Conservation (phyloP, 2,888 invertebrate species). For the Pollenia labialis region DNA sequence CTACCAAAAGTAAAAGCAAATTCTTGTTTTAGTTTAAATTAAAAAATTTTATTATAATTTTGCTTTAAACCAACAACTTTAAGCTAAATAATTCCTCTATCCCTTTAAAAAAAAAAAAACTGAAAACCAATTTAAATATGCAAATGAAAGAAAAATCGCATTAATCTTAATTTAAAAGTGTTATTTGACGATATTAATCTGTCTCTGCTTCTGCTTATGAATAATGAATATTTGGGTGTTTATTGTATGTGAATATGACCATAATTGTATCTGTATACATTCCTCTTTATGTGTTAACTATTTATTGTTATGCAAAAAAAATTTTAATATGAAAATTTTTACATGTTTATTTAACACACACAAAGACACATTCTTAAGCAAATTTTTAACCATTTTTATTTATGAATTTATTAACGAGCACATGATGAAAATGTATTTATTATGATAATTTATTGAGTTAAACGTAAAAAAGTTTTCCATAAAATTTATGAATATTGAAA, state of each 20-base stretch:
- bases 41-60: neutral
- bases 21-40: too few species aligned
- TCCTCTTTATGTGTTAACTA: slow-evolving; percentile 2
- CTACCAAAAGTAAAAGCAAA: too few species aligned
- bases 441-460: slow-evolving; percentile 16
- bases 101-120: neutral
- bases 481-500: neutral
- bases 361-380: neutral
- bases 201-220: neutral
- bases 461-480: neutral
- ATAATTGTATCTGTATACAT: neutral
- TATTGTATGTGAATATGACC: slow-evolving; percentile 18
- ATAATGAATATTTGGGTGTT: neutral
- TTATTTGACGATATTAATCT: neutral
- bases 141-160: neutral
- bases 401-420: slow-evolving; percentile 43
- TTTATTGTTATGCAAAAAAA: slow-evolving; percentile 8
- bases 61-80: neutral
- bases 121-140: neutral
- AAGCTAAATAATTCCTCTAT: neutral
- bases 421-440: slow-evolving; percentile 45
- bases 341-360: slow-evolving; percentile 20
- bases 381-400: slow-evolving; percentile 21
- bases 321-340: neutral
- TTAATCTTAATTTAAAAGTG: slow-evolving; percentile 29